Percentiles rank a stretch among this genome's conserved stretches.
Evolutionary conservation across 1,140 invertebrate genomes (phyloP).

Genomic region (Aleiodes sp.): DNA sequence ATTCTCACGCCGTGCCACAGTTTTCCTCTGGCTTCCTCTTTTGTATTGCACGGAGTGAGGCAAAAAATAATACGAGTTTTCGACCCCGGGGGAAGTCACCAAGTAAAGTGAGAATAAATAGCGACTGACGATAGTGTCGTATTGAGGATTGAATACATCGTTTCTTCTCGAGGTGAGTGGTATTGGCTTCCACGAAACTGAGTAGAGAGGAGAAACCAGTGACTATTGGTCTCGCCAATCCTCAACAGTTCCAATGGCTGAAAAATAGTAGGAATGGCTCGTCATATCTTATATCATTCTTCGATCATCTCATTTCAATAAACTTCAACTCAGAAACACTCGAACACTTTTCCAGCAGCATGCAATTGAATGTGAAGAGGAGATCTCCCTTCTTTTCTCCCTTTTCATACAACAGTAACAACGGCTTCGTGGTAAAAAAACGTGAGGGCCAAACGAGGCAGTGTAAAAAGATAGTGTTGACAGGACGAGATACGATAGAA

Average conservation of each 20-base stretch:
- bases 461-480: constrained; percentile 31
- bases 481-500: constrained; percentile 34
- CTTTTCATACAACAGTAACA: not conserved
- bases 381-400: not conserved
- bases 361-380: not conserved
- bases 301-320: constrained; percentile 38
- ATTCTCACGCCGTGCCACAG: not conserved
- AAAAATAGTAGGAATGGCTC: too few species aligned
- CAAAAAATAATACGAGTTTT: not conserved
- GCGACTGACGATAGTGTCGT: not conserved
- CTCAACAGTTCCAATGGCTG: too few species aligned
- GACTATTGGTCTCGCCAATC: not conserved
- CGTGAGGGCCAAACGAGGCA: constrained; percentile 21
- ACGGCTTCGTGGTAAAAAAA: not conserved
- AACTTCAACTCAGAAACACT: constrained; percentile 20
- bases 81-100: too few species aligned
- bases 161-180: not conserved
- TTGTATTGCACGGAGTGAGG: not conserved
- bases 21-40: not conserved
- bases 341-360: not conserved
- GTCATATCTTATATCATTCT: constrained; percentile 22
- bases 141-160: not conserved
- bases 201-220: too few species aligned
- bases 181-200: not conserved
- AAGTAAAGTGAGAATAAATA: constrained; percentile 3